Percentiles rank a stretch among this genome's conserved stretches.
These are phyloP conservation scores for Aquatica leii DNA, from an alignment of 2,888 invertebrate genomes.

Conservation along the genomic window DNA sequence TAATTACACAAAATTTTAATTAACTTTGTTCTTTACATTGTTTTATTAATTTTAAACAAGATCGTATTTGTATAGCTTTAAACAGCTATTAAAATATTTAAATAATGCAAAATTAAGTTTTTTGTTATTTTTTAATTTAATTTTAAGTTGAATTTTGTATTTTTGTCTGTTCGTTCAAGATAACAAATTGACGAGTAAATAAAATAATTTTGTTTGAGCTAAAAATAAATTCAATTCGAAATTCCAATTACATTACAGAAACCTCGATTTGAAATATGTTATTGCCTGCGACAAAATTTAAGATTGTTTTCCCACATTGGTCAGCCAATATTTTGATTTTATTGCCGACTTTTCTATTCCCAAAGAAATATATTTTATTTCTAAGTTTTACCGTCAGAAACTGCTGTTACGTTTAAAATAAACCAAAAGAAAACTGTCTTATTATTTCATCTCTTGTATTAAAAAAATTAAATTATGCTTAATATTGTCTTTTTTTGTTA, in stretches of 20 bases:
- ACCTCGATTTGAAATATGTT: slow-evolving; percentile 48
- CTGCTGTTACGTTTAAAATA: slow-evolving; percentile 38
- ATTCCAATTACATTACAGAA: slow-evolving; percentile 50
- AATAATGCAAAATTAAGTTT: slow-evolving; percentile 28
- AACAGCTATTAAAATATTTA: slow-evolving; percentile 29
- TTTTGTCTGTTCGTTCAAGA: not conserved
- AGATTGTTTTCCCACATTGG: slow-evolving; percentile 53
- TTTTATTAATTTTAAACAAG: slow-evolving; percentile 32
- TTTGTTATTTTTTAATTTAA: slow-evolving; percentile 24
- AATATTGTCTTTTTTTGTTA: slow-evolving; percentile 13
- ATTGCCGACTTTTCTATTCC: slow-evolving; percentile 52
- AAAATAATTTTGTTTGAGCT: slow-evolving; percentile 18
- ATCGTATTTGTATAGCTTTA: slow-evolving; percentile 29
- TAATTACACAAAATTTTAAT: too few relatives aligned
- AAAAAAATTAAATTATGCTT: slow-evolving; percentile 11
- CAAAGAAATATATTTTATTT: slow-evolving; percentile 45
- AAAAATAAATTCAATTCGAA: slow-evolving; percentile 40
- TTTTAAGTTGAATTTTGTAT: slow-evolving; percentile 9
- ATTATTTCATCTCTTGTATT: slow-evolving; percentile 22
- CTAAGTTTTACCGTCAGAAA: slow-evolving; percentile 35
- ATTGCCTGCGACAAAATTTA: slow-evolving; percentile 49
- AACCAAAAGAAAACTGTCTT: slow-evolving; percentile 22
- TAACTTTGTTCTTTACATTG: slow-evolving; percentile 3
- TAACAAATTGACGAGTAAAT: slow-evolving; percentile 10
- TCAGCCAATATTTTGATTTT: slow-evolving; percentile 57